Evolutionary conservation across 2,797 vertebrate species (phyloP), one percentile per base, ranked within the genome.

Genomic region (Enteromius afrohamiltoni): DNA sequence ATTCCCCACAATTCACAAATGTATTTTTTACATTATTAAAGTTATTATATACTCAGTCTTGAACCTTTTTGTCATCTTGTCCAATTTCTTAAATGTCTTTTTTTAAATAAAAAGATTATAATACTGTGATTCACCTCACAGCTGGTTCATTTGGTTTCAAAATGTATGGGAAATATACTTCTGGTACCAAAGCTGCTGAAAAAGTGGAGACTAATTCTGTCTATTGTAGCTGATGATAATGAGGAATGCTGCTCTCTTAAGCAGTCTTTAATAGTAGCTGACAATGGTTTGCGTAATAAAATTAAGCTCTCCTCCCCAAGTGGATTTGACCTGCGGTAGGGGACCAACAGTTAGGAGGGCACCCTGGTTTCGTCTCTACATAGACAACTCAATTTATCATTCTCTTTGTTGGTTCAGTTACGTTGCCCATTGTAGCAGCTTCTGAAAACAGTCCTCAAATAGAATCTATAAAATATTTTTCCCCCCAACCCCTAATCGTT

Each of bases 381-480:
- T 21, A 1, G 10, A 53, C 11, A 47, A n/a, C 17, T 34, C 23
- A 31, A 45, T 71, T 74, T 21, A 62, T 37, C 14, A 60, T 80
- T 60, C 49, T 19, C 14, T 51, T 62, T 74, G 26, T 60, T 73
- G 23, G 3, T 81, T 81, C 9, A 29, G 19, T 64, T 64, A 11
- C 29, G 58, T 70, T 71, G 21, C 65, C 45, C 49, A 80, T 58
- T 69, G 79, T 71, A 29, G 23, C 13, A n/a, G 5, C 16, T 23
- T 45, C 11, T 3, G 2, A 23, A 82, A 74, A 73, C 51, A 64
- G 75, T 53, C 64, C 29, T 77, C 45, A 73, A 85, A 82, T 55
- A 71, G 21, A 7, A 77, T 83, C 80, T 86, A 80, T 86, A 58
- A 88, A 86, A 89, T 45, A 83, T 86, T 51, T 62, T 85, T 73